Evolutionary conservation across 2,113 vertebrate genomes (phyloP), one percentile per base, ranked within the genome.

Genomic region (Bujurquina vittata): DNA sequence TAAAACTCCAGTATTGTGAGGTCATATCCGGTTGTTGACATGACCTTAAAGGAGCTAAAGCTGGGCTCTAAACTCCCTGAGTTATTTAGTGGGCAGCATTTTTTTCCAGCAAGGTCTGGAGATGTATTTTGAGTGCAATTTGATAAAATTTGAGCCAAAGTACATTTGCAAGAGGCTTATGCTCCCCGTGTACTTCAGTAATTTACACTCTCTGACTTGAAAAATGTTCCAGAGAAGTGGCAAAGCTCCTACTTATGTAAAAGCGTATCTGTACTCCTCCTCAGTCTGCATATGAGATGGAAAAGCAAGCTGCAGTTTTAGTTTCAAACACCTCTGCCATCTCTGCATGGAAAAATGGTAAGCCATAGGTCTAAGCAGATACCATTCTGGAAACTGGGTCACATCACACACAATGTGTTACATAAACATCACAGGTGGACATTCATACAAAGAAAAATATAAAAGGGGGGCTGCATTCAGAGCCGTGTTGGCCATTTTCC

Each of bases 391-490:
- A 81, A 91, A 88, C 75, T 84, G 86, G 80, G 79, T 93, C 87
- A 88, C 79, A 88, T 82, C 81, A 88, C 83, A 80, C 79, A 89
- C 85, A 87, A 67, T 82, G 61, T 54, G 72, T 85, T 84, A 92
- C 84, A 91, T 85, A 89, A 85, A 89, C 90, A 92, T 84, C 83
- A 92, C 88, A 94, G 75, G 86, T 91, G 84, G 87, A 92, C 89
- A 87, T 88, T 90, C 87, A 73, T 74, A 91, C 69, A 74, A 35
- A 79, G 35, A 56, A 56, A 60, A 77, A 76, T 46, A 7, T 54
- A 60, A 56, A 59, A 40, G 14, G 40, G 49, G 89, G 92, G 92
- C 92, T 91, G 92, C 94, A 94, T 94, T 93, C 90, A 22, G 78
- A 83, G 88, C 80, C 74, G 11, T 17, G 61, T 59, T 55, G 84